Evolutionary conservation across 2,113 vertebrate genomes (phyloP).

Genomic region (Myxocyprinus asiaticus): DNA sequence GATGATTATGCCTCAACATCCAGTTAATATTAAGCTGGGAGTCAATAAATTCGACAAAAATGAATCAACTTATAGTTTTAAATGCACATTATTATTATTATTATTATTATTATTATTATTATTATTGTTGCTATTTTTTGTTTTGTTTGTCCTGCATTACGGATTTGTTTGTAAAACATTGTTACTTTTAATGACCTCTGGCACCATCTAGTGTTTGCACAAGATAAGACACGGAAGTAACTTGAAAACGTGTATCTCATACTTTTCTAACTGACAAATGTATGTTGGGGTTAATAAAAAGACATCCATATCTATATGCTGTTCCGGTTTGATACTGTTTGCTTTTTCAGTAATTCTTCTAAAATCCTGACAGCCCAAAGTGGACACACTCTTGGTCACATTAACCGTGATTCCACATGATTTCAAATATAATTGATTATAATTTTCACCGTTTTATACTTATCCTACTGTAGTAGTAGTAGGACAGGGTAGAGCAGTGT

Average conservation of each 20-base stretch:
- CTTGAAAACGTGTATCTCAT: conserved; percentile 68
- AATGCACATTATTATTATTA: conserved; percentile 63
- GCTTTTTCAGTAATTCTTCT: not conserved
- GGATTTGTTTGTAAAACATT: conserved; percentile 52
- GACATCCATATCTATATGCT: conserved; percentile 50
- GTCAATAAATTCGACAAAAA: conserved; percentile 92
- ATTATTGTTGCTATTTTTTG: not conserved
- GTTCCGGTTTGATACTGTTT: conserved; percentile 16
- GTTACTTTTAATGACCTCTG: conserved; percentile 53
- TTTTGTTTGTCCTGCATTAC: conserved; percentile 37
- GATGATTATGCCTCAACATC: conserved; percentile 99
- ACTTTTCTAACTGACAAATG: conserved; percentile 68
- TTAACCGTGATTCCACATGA: no score
- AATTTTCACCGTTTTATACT: no score
- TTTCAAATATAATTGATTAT: no score
- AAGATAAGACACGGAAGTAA: conserved; percentile 67
- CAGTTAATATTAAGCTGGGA: conserved; percentile 98
- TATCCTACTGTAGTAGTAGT: no score
- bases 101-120: not conserved
- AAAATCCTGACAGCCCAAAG: no score
- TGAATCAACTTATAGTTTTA: conserved; percentile 66
- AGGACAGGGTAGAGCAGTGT: no score
- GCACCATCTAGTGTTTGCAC: conserved; percentile 71
- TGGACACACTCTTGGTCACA: no score
- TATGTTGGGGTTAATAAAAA: conserved; percentile 71